Base-by-base conservation (phyloP, 2,888 invertebrate genomes). In the Prosopocoilus inquinatus region DNA sequence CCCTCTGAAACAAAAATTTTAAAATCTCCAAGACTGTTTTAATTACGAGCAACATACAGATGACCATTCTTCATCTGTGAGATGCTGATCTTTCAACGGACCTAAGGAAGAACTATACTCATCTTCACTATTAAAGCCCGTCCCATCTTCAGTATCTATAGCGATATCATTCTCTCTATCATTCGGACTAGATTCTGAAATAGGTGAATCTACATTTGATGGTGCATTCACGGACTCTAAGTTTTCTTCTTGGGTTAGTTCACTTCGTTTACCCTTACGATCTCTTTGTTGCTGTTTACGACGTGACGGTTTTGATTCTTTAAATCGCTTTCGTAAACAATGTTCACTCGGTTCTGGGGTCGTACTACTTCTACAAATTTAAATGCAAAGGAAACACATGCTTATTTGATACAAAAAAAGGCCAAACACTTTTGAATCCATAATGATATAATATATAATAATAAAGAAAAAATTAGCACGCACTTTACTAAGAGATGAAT, bases 91-190 rank as follows among this genome's bases (percentile, higher is more conserved):
- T 44, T 61, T 55, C 12, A 58, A 20, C 28, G 59, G 55, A 8
- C 53, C 53, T 8, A 65, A 41, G 0, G 63, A 58, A 13, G 65
- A 54, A 2, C 58, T 74, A 65, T 78, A 78, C 60, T 78, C 78
- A 65, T 78, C 78, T 60, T 77, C 78, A 59, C 76, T 76, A 61
- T 78, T 78, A 61, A 75, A 77, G 1, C 78, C 77, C 55, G 75
- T 75, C 34, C 70, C 72, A 59, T 77, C 77, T 67, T 77, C 77
- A 4, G 53, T 47, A 51, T 75, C 74, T 8, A 59, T 67, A 53
- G 44, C 52, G 12, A 59, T 67, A 45, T 60, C 63, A 54, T 70
- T 68, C 53, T 67, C 69, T 53, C 70, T 71, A 61, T 70, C 59
- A 9, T 43, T 50, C 15, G 45, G 51, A 12, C 35, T 70, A 54